Conservation (phyloP, 2,113 vertebrate species). For the Sinocyclocheilus anshuiensis region DNA sequence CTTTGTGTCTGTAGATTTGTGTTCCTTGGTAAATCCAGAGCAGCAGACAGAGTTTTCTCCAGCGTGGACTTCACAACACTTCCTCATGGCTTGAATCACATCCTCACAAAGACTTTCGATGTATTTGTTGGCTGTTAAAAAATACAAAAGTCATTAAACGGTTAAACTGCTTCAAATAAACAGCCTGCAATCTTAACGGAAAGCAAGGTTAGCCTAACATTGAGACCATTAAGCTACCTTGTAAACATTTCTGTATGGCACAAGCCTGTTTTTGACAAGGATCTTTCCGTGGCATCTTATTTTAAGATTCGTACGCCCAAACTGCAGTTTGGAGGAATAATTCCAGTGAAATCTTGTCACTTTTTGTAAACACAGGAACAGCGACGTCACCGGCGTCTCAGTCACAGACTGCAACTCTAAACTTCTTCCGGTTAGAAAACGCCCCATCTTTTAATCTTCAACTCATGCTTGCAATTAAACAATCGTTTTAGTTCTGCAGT, state of each 20-base stretch:
- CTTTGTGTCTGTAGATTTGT: slow-evolving; percentile 55
- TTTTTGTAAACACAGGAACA: background rate
- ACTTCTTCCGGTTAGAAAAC: slow-evolving; percentile 39
- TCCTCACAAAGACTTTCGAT: slow-evolving; percentile 77
- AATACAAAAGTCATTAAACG: background rate
- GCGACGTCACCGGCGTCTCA: slow-evolving; percentile 21
- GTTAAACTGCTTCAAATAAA: background rate
- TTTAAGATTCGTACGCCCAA: background rate
- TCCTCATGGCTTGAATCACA: slow-evolving; percentile 78
- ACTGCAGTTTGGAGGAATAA: background rate
- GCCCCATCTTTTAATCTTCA: background rate
- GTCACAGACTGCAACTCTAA: background rate
- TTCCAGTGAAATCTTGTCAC: background rate
- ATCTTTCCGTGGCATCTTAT: slow-evolving; percentile 80
- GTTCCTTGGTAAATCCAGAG: slow-evolving; percentile 79
- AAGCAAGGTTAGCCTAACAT: background rate
- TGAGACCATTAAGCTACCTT: slow-evolving; percentile 74
- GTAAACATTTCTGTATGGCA: slow-evolving; percentile 88
- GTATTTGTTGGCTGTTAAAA: slow-evolving; percentile 80
- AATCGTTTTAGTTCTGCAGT: too few species aligned
- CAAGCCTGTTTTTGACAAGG: slow-evolving; percentile 89
- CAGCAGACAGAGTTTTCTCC: slow-evolving; percentile 78
- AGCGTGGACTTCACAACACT: slow-evolving; percentile 75
- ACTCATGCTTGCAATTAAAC: too few species aligned
- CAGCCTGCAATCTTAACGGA: background rate